These are phyloP conservation scores for Microctonus brassicae DNA, from an alignment of 2,888 invertebrate species.

Conservation along the genomic window DNA sequence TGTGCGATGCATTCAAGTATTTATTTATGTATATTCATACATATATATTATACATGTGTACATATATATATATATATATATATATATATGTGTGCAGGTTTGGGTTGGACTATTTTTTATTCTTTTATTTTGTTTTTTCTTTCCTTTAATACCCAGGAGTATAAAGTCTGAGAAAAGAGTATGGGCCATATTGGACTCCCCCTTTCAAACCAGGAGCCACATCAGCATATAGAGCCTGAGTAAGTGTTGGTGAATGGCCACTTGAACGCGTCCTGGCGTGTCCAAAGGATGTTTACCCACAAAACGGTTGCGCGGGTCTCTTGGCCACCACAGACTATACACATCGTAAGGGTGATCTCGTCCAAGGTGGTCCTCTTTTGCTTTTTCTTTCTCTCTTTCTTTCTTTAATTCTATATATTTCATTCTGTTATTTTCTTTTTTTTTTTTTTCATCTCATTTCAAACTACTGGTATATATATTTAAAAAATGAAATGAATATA, in stretches of 20 bases:
- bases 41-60: too few species aligned
- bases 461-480: too few species aligned
- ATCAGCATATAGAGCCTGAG: slow-evolving; percentile 32
- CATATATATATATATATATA: not conserved
- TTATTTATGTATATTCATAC: too few species aligned
- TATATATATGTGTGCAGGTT: not conserved
- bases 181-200: not conserved
- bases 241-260: slow-evolving; percentile 50
- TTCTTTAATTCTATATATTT: too few species aligned
- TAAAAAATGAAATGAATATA: too few species aligned
- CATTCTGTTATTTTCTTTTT: slow-evolving; percentile 24
- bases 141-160: slow-evolving; percentile 24
- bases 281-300: slow-evolving; percentile 60
- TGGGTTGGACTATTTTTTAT: not conserved
- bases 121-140: not conserved
- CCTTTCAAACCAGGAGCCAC: not conserved
- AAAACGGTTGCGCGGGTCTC: slow-evolving; percentile 46
- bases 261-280: slow-evolving; percentile 48
- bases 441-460: slow-evolving; percentile 1
- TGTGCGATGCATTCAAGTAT: slow-evolving; percentile 8
- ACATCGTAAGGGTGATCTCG: slow-evolving; percentile 34
- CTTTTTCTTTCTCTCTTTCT: too few species aligned
- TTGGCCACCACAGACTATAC: slow-evolving; percentile 15
- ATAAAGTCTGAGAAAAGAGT: slow-evolving; percentile 3
- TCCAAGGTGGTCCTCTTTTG: slow-evolving; percentile 41